phyloP scores from a whole-genome alignment of 2,113 vertebrate genomes.

The Chionomys nivalis region DNA sequence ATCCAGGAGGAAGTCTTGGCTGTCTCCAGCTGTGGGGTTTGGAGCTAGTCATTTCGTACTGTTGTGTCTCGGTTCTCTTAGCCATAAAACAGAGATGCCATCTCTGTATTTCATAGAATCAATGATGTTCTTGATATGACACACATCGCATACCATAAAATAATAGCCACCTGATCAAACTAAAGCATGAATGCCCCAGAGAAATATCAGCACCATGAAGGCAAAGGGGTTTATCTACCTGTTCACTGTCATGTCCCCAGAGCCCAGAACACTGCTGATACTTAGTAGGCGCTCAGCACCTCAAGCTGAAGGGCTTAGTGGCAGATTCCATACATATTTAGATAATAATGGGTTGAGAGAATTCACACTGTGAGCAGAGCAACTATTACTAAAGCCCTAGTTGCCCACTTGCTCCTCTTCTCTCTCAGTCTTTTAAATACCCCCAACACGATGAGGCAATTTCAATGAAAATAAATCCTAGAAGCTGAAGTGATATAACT shows the following conservation, averaged over 20 bases:
- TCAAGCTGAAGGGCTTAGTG: neutral
- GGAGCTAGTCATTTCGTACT: neutral
- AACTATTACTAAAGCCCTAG: neutral
- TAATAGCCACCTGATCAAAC: neutral
- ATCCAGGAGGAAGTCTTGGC: neutral
- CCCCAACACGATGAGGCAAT: neutral
- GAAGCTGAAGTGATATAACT: conserved; percentile 45
- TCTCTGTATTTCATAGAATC: neutral
- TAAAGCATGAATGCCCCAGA: too few species aligned
- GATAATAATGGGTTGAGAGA: neutral
- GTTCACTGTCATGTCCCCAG: neutral
- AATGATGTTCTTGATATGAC: too few species aligned
- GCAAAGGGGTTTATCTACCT: neutral
- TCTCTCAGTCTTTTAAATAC: conserved; percentile 9
- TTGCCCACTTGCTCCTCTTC: neutral
- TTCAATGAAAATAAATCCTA: conserved; percentile 42
- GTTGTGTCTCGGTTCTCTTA: neutral
- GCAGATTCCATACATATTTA: neutral
- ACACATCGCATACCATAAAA: neutral
- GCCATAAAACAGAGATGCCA: too few species aligned
- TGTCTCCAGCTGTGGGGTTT: neutral
- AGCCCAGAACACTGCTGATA: neutral
- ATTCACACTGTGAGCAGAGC: neutral
- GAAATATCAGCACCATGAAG: neutral
- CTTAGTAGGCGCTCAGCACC: neutral